These are phyloP conservation scores for Sorex maritimensis DNA, from an alignment of 2,797 vertebrate genomes.

Conservation along the genomic window DNA sequence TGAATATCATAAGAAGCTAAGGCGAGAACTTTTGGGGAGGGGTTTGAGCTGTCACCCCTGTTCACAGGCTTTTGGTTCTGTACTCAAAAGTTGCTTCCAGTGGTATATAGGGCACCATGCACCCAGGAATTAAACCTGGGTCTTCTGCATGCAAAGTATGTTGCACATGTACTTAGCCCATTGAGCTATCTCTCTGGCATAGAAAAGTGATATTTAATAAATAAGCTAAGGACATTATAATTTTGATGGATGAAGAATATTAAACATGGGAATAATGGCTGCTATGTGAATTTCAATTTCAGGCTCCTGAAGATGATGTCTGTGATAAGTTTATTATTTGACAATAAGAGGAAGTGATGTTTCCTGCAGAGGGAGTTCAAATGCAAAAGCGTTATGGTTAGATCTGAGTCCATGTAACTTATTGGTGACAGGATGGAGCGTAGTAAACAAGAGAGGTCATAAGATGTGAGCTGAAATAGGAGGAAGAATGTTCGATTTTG, in stretches of 20 bases:
- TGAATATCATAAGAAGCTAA: not conserved
- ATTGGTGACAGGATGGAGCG: not conserved
- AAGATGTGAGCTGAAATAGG: not conserved
- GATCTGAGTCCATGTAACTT: not conserved
- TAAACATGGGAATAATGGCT: not conserved
- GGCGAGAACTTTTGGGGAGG: too few relatives aligned
- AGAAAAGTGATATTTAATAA: not conserved
- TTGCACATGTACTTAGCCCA: too few relatives aligned
- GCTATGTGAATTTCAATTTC: not conserved
- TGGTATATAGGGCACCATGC: too few relatives aligned
- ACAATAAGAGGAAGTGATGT: not conserved
- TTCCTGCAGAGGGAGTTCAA: not conserved
- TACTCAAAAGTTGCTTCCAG: too few relatives aligned
- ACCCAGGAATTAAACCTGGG: too few relatives aligned
- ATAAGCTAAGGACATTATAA: not conserved
- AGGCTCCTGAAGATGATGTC: not conserved
- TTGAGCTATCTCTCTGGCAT: too few relatives aligned
- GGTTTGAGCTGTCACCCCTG: too few relatives aligned
- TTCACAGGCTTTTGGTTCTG: too few relatives aligned
- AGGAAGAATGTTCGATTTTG: not conserved
- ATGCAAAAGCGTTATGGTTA: not conserved
- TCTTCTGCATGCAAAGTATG: too few relatives aligned
- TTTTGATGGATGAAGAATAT: not conserved
- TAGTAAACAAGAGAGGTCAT: not conserved
- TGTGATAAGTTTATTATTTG: not conserved